phyloP scores from a whole-genome alignment of 2,113 vertebrate genomes.

The Vulpes ferrilata region DNA sequence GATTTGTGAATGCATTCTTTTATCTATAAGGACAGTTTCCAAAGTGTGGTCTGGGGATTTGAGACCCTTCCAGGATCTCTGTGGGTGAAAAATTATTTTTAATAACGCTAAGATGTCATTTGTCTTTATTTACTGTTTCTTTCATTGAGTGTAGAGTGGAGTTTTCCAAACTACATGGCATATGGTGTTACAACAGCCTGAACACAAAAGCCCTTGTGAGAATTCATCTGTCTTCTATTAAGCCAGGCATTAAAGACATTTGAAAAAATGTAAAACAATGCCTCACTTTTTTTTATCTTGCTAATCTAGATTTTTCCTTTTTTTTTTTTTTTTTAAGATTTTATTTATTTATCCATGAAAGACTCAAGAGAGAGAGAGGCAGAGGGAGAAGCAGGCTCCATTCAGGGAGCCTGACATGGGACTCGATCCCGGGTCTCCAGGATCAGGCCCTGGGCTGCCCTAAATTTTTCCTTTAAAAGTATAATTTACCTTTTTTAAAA shows the following conservation, averaged over 20 bases:
- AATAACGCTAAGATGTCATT: neutral
- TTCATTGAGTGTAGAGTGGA: neutral
- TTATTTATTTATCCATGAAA: no score
- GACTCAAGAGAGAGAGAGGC: no score
- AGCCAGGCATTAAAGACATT: neutral
- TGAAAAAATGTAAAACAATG: neutral
- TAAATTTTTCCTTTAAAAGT: neutral
- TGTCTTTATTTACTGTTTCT: neutral
- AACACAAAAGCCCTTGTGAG: neutral
- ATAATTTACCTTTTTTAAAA: neutral
- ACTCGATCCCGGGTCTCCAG: no score
- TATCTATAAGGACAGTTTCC: neutral
- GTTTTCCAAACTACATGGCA: neutral
- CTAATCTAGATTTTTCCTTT: neutral
- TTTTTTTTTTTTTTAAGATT: no score
- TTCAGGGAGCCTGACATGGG: no score
- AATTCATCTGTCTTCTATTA: neutral
- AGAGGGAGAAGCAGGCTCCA: no score
- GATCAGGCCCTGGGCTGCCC: no score
- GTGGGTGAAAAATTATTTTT: neutral
- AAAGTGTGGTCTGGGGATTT: neutral
- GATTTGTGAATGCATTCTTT: constrained; percentile 30
- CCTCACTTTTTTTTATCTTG: neutral
- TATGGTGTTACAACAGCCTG: neutral
- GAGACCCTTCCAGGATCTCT: neutral